These are phyloP conservation scores for Cheilinus undulatus DNA, from an alignment of 2,113 vertebrate species.

Conservation along the genomic window DNA sequence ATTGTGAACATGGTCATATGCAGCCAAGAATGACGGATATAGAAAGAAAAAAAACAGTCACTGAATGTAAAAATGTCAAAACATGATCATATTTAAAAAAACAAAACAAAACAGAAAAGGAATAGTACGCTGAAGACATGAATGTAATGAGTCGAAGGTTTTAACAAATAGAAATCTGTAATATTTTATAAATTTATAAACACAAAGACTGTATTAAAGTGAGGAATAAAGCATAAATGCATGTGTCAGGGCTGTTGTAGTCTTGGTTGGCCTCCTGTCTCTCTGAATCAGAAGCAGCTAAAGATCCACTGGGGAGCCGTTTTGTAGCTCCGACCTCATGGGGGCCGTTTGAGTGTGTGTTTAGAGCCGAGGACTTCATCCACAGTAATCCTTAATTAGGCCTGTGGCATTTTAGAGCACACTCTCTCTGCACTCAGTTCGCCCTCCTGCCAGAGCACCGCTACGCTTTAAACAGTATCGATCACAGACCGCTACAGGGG, in stretches of 20 bases:
- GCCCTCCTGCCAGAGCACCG: slow-evolving; percentile 54
- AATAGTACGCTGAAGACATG: too few species aligned
- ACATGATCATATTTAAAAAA: too few species aligned
- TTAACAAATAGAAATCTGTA: too few species aligned
- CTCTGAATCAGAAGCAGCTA: slow-evolving; percentile 51
- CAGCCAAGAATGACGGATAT: too few species aligned
- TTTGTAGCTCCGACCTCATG: slow-evolving; percentile 44
- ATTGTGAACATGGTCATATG: too few species aligned
- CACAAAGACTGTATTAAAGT: too few species aligned
- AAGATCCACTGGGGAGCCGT: slow-evolving; percentile 52
- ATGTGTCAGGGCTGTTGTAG: neutral
- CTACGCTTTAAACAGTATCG: slow-evolving; percentile 66
- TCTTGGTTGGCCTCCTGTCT: slow-evolving; percentile 20
- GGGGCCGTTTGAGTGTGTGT: slow-evolving; percentile 52
- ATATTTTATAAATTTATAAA: too few species aligned
- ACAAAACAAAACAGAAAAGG: too few species aligned
- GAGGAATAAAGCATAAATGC: neutral
- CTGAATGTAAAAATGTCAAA: too few species aligned
- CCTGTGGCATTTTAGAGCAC: slow-evolving; percentile 69
- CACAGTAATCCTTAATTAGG: slow-evolving; percentile 76
- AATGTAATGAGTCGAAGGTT: too few species aligned
- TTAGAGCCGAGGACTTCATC: slow-evolving; percentile 69
- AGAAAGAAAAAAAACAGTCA: too few species aligned
- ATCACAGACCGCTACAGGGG: slow-evolving; percentile 54
- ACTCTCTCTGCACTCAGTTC: slow-evolving; percentile 60